phyloP scores from a whole-genome alignment of 2,113 vertebrate species.

The Zosterops borbonicus region DNA sequence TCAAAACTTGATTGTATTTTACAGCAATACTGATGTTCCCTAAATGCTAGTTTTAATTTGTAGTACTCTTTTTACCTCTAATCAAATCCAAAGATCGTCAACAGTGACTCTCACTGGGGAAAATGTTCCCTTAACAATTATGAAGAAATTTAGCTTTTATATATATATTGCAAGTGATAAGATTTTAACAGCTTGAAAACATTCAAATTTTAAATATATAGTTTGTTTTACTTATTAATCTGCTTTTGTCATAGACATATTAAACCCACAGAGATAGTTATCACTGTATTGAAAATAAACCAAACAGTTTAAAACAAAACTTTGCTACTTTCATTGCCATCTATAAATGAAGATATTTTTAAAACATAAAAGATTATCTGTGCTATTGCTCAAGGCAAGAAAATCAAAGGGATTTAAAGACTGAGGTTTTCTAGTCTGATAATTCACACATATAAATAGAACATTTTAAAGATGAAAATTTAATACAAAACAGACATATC shows the following conservation, averaged over 20 bases:
- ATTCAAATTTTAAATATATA: neutral
- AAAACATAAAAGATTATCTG: neutral
- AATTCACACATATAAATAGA: neutral
- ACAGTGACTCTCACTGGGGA: neutral
- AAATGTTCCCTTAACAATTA: neutral
- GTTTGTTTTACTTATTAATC: neutral
- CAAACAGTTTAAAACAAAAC: neutral
- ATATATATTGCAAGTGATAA: neutral
- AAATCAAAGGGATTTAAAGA: neutral
- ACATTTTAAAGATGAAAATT: neutral
- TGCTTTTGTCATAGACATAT: neutral
- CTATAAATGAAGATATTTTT: neutral
- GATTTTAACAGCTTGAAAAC: neutral
- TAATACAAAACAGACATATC: neutral
- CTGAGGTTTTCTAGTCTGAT: neutral
- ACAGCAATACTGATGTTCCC: neutral
- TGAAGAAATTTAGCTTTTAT: neutral
- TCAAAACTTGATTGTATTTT: neutral
- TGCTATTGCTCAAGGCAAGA: neutral
- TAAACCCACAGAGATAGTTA: neutral
- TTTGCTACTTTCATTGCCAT: neutral
- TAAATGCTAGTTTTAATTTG: neutral
- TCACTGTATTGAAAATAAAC: neutral
- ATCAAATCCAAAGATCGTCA: neutral
- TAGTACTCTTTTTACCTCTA: neutral